phyloP scores from a whole-genome alignment of 2,888 invertebrate species.

The Cheilosia scutellata region DNA sequence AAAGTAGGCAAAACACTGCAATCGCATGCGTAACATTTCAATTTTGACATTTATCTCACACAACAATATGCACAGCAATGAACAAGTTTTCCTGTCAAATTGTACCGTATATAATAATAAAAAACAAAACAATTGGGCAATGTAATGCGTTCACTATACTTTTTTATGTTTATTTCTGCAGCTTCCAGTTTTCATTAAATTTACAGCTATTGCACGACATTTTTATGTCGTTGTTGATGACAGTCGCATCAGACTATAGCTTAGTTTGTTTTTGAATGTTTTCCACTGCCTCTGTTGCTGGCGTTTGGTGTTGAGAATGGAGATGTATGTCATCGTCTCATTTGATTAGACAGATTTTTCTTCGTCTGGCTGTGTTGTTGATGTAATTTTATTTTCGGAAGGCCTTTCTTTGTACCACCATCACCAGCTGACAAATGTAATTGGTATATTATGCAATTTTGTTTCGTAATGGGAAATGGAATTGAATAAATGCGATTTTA shows the following conservation, averaged over 20 bases:
- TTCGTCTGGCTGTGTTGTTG: constrained; percentile 14
- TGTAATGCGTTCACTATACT: constrained; percentile 6
- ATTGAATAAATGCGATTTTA: constrained; percentile 64
- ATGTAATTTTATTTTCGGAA: constrained; percentile 32
- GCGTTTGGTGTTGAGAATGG: not conserved
- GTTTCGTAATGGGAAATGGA: constrained; percentile 62
- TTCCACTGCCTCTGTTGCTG: not conserved
- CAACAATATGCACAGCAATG: not conserved
- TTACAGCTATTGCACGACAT: constrained; percentile 25
- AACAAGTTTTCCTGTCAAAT: constrained; percentile 7
- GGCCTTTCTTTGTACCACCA: constrained; percentile 2
- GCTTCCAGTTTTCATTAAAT: constrained; percentile 29
- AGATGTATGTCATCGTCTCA: constrained; percentile 28
- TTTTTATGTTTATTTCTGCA: constrained; percentile 15
- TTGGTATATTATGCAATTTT: constrained; percentile 71
- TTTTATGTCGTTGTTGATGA: constrained; percentile 25
- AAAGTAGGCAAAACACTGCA: not conserved
- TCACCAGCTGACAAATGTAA: constrained; percentile 66
- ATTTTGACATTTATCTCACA: constrained; percentile 5
- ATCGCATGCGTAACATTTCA: not conserved
- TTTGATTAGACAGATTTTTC: constrained; percentile 21
- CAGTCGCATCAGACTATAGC: constrained; percentile 3
- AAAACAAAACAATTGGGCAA: constrained; percentile 28
- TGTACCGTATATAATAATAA: not conserved
- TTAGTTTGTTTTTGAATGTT: constrained; percentile 18